Evolutionary conservation across 2,888 invertebrate genomes (phyloP).

Genomic region (Stenodera caucasica): DNA sequence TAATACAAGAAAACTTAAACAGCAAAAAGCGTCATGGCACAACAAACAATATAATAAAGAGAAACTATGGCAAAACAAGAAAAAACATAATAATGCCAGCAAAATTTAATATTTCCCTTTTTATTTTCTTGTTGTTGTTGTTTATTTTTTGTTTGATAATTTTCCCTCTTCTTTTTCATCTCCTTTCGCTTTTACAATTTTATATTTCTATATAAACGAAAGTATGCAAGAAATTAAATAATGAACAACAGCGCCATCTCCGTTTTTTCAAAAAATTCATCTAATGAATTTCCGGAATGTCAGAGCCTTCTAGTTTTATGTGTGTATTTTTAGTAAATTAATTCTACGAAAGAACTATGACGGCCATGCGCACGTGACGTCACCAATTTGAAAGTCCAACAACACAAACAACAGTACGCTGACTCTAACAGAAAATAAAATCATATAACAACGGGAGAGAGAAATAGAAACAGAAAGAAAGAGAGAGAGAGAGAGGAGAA

Average conservation of each 20-base stretch:
- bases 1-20: neutral
- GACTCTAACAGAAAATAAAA: constrained; percentile 22
- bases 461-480: too few species aligned
- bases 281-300: constrained; percentile 4
- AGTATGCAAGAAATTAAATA: neutral
- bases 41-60: neutral
- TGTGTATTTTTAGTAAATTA: constrained; percentile 38
- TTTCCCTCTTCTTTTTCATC: too few species aligned
- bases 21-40: neutral
- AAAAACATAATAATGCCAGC: neutral
- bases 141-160: neutral
- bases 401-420: constrained; percentile 19
- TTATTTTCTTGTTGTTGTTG: neutral
- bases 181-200: too few species aligned
- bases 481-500: too few species aligned
- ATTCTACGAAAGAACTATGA: constrained; percentile 30
- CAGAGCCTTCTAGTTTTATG: neutral
- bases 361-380: constrained; percentile 31
- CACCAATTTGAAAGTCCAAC: constrained; percentile 33
- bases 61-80: neutral
- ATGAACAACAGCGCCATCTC: neutral
- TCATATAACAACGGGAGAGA: neutral
- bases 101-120: neutral
- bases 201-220: too few species aligned
- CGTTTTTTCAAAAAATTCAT: neutral